phyloP scores from a whole-genome alignment of 2,797 vertebrate genomes.

The Sorex maritimensis region DNA sequence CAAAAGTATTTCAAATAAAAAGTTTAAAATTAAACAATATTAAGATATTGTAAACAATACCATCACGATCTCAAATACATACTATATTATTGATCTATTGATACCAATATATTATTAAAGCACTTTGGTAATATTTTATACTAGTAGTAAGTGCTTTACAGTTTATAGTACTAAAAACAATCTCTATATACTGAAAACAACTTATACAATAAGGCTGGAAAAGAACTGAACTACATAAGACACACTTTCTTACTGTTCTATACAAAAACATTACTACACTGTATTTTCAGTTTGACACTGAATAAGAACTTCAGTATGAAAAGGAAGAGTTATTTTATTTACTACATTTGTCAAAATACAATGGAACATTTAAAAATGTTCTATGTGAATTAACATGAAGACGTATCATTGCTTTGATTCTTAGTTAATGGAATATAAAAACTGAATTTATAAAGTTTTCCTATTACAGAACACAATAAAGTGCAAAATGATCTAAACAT shows the following conservation, averaged over 20 bases:
- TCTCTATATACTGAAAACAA: conserved; percentile 41
- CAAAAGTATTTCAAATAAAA: conserved; percentile 66
- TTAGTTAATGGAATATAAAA: conserved; percentile 54
- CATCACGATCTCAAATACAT: background rate
- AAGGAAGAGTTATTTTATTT: background rate
- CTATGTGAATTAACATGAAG: conserved; percentile 40
- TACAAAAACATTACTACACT: conserved; percentile 28
- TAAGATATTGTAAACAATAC: too few relatives aligned
- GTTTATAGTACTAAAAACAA: conserved; percentile 60
- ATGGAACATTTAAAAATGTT: conserved; percentile 64
- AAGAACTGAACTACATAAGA: conserved; percentile 8
- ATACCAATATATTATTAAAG: conserved; percentile 46
- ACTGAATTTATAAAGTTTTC: conserved; percentile 50
- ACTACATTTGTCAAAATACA: conserved; percentile 36
- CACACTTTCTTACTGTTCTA: conserved; percentile 43
- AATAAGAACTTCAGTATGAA: conserved; percentile 44
- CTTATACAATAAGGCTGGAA: conserved; percentile 58
- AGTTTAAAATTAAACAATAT: background rate
- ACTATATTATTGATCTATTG: background rate
- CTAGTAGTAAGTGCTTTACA: conserved; percentile 34
- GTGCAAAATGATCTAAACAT: conserved; percentile 41
- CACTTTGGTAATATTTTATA: conserved; percentile 59
- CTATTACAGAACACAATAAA: conserved; percentile 27
- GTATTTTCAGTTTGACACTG: conserved; percentile 59
- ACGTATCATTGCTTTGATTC: conserved; percentile 27